These are phyloP conservation scores for Drosophila mojavensis DNA, from an alignment of 1,140 invertebrate species.

Conservation along the genomic window DNA sequence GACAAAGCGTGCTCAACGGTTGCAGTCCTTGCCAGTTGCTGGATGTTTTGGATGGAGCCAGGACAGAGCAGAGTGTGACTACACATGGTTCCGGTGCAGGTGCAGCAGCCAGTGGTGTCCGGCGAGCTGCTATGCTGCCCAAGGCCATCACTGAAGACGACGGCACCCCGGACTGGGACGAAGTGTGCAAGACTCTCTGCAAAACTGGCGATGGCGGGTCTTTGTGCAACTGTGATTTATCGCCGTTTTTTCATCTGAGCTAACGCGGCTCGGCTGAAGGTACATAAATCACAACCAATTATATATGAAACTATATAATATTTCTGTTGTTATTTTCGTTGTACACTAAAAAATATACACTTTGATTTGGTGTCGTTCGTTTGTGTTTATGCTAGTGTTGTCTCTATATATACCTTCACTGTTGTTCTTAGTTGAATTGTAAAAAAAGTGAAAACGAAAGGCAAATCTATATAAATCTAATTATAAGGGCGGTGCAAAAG, in stretches of 20 bases:
- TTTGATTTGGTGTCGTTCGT: slow-evolving; percentile 62
- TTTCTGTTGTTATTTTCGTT: slow-evolving; percentile 47
- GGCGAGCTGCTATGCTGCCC: slow-evolving; percentile 1
- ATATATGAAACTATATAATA: slow-evolving; percentile 39
- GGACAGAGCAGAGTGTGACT: slow-evolving; percentile 48
- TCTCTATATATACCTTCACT: slow-evolving; percentile 58
- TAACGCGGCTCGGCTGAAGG: slow-evolving; percentile 31
- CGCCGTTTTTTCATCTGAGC: slow-evolving; percentile 81
- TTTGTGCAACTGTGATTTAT: slow-evolving; percentile 86
- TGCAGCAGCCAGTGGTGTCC: neutral
- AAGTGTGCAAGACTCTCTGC: slow-evolving; percentile 85
- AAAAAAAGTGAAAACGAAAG: slow-evolving; percentile 43
- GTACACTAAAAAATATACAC: slow-evolving; percentile 24
- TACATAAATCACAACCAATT: slow-evolving; percentile 61
- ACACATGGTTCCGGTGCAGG: slow-evolving; percentile 55
- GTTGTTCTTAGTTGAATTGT: slow-evolving; percentile 77
- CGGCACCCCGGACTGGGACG: slow-evolving; percentile 82
- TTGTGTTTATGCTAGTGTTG: slow-evolving; percentile 79
- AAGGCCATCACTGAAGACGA: neutral
- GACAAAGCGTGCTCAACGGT: slow-evolving; percentile 54
- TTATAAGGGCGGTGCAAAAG: slow-evolving; percentile 22
- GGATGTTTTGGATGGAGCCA: slow-evolving; percentile 48
- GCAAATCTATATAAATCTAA: slow-evolving; percentile 55
- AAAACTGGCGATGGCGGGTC: slow-evolving; percentile 85
- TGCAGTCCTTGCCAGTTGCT: slow-evolving; percentile 71